Base-by-base conservation (phyloP, 1,140 invertebrate genomes). In the Macrobrachium rosenbergii region DNA sequence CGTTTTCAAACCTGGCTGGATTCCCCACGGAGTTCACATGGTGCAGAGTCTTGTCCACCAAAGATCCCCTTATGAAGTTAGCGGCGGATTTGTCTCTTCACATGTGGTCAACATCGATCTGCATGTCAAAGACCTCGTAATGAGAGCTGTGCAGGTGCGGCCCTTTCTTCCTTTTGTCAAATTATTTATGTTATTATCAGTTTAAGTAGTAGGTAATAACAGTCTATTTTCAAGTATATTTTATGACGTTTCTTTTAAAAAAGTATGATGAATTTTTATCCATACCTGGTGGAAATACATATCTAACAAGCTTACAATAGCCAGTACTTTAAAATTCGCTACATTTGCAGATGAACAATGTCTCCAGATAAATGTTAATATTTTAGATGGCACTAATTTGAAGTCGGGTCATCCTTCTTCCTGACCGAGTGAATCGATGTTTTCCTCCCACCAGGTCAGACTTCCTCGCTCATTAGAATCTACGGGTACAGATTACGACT, bases 1-100 rank as follows among this genome's bases (percentile, higher is more conserved):
- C 43, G 10, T 79, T 10, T 83, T 84, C 63, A 60, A 88, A 21
- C 63, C 88, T 12, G 52, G 69, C 73, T 58, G 69, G 19, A 21
- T 72, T 21, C 43, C 67, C 23, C 19, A 19, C 59, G 78, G 84
- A 12, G 83, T 78, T 14, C 59, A 82, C 14, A 52, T 86, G 64
- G 83, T 89, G 17, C 83, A 86, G 80, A 76, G 83, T 69, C 73
- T 89, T 10, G 69, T 60, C 7, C 83, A 89, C 80, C 19, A 23
- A 14, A 58, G 45, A 52, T 83, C 88, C 14, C 88, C 88, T 8
- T 89, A 83, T 80, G 64, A 82, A 21, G 12, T 88, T 58, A 62
- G 73, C 17, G 62, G 73, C 5, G 75, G 78, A 23, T 82, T 17
- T 37, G 64, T 73, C 21, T 63, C 69, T 14, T 83, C 81, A 5